Evolutionary conservation across 2,888 invertebrate species (phyloP).

Genomic region (Leptothorax acervorum): DNA sequence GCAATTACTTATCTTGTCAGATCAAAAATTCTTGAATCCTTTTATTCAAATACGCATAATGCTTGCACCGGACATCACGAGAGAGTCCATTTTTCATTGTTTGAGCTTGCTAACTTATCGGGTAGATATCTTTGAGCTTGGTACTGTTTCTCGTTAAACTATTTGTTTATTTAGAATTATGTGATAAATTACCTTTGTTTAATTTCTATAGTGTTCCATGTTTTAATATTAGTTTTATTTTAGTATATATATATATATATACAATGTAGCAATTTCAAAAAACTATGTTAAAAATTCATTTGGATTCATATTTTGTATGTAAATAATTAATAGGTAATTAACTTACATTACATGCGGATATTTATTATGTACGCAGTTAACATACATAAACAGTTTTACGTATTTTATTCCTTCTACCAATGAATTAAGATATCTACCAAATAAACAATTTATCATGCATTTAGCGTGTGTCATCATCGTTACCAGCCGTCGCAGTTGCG

Average conservation of each 20-base stretch:
- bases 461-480: constrained; percentile 43
- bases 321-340: not conserved
- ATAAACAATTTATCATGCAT: constrained; percentile 3
- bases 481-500: constrained; percentile 24
- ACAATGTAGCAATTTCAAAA: not conserved
- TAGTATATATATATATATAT: not conserved
- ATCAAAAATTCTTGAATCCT: constrained; percentile 1
- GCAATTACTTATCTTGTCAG: not conserved
- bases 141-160: not conserved
- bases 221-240: constrained; percentile 21
- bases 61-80: not conserved
- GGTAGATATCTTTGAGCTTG: not conserved
- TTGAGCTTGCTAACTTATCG: constrained; percentile 1
- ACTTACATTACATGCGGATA: not conserved
- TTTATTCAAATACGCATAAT: not conserved
- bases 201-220: not conserved
- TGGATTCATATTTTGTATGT: not conserved
- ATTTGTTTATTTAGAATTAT: not conserved
- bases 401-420: not conserved
- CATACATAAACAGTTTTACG: not conserved
- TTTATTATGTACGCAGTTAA: not conserved
- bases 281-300: not conserved
- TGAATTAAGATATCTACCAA: not conserved
- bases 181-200: not conserved
- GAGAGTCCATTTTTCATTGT: not conserved